Base-by-base conservation (phyloP, 2,888 invertebrate genomes). In the Eulithis prunata region DNA sequence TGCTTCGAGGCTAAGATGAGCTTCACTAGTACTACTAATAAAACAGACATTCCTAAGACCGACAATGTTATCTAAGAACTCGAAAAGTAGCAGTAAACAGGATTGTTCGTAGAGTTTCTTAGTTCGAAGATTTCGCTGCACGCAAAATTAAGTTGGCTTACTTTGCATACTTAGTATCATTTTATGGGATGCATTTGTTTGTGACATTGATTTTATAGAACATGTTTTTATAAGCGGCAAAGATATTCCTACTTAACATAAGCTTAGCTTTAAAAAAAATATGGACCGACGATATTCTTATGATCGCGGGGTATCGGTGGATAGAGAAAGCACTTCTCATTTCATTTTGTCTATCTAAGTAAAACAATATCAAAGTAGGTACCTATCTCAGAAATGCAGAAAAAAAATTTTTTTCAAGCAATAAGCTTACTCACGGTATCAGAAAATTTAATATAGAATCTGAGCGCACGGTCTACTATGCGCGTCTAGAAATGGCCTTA, bases 161-260 rank as follows among this genome's bases (percentile, higher is more conserved):
- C 3, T 61, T 13, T 47, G 63, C 46, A 46, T 57, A 46, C 14
- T 45, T n/a, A 21, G 46, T 57, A 36, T 38, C 11, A 58, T 63
- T 46, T 57, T 38, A 63, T 57, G n/a, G 13, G 14, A 53, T 63
- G 57, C 56, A 56, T 57, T 47, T 61, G 46, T 61, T 46, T 47
- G n/a, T 58, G 57, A 54, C 53, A 57, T 63, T 63, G 63, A 63
- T 53, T 56, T 53, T 63, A 46, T 47, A 47, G 11, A 63, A 63
- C 63, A 52, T 12, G 63, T 58, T 57, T 62, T 55, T 46, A 52
- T 36, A 21, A 21, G 2, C 21, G 21, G 43, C 21, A n/a, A 4
- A n/a, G 46, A 21, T 58, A 53, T 32, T 2, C 32, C 4, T 32
- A 5, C 4, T 32, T n/a, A n/a, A n/a, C n/a, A n/a, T n/a, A 32